Evolutionary conservation across 2,113 vertebrate species (phyloP).

Genomic region (Tachysurus fulvidraco): DNA sequence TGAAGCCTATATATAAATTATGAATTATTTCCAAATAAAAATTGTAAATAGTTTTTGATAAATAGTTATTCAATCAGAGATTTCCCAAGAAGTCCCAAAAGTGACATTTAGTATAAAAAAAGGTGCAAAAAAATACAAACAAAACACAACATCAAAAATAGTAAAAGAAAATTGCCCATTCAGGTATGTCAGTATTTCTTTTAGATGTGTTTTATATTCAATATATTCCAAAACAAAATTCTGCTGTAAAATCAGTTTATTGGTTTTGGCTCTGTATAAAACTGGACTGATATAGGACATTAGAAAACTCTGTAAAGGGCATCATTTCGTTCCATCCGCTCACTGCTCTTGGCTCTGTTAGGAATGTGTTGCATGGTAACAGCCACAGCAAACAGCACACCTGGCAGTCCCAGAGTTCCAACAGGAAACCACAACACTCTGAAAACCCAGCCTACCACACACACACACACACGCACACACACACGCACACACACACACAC

Average conservation of each 20-base stretch:
- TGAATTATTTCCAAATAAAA: background rate
- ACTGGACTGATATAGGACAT: conserved; percentile 22
- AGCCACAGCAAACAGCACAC: conserved; percentile 67
- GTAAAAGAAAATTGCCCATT: background rate
- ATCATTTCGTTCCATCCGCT: conserved; percentile 26
- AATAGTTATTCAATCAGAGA: background rate
- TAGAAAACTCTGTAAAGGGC: conserved; percentile 31
- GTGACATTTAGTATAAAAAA: background rate
- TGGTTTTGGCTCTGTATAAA: background rate
- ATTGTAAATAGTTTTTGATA: background rate
- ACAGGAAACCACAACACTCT: conserved; percentile 69
- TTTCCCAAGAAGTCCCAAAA: background rate
- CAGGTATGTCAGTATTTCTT: background rate
- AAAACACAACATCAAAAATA: too few relatives aligned
- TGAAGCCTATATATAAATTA: background rate
- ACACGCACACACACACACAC: conserved; percentile 44
- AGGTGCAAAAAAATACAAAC: too few relatives aligned
- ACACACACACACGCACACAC: background rate
- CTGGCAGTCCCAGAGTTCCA: conserved; percentile 63
- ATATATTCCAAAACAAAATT: background rate
- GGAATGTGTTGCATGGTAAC: conserved; percentile 70
- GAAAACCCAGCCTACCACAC: conserved; percentile 59
- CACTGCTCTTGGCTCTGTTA: conserved; percentile 62
- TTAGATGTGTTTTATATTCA: background rate
- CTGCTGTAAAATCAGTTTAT: conserved; percentile 15